Conservation (phyloP, 2,797 vertebrate genomes). For the Jordanella pulchra region DNA sequence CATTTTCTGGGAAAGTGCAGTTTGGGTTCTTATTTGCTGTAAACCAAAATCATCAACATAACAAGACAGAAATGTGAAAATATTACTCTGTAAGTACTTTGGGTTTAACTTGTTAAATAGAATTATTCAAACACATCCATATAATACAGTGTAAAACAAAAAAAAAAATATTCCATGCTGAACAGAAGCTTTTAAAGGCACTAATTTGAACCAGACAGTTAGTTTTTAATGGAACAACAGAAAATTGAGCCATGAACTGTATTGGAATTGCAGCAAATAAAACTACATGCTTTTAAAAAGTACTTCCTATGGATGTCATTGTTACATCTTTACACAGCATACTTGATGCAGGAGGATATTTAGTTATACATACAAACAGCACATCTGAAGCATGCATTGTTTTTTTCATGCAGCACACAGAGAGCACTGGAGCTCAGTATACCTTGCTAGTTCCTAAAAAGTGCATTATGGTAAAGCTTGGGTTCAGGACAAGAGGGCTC, state of each 20-base stretch:
- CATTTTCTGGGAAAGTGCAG: too few species aligned
- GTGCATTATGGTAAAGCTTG: conserved; percentile 99
- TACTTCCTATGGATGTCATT: conserved; percentile 61
- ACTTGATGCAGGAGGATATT: conserved; percentile 21
- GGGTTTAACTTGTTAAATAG: too few species aligned
- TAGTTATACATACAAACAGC: conserved; percentile 41
- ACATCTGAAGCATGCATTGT: conserved; percentile 69
- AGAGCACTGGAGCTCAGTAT: conserved; percentile 71
- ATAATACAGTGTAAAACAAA: neutral
- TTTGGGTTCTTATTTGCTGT: too few species aligned
- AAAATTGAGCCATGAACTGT: conserved; percentile 1
- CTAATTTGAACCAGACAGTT: neutral
- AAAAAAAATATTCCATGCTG: neutral
- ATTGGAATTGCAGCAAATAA: conserved; percentile 10
- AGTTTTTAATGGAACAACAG: conserved; percentile 20
- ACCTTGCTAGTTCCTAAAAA: conserved; percentile 99
- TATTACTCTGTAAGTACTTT: too few species aligned
- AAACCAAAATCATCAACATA: too few species aligned
- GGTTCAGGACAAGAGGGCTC: conserved; percentile 99
- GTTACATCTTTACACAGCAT: conserved; percentile 36
- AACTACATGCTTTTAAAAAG: conserved; percentile 44
- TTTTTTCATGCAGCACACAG: conserved; percentile 81
- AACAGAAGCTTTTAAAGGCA: conserved; percentile 11
- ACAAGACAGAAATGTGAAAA: too few species aligned
- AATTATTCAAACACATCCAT: too few species aligned